Evolutionary conservation across 2,888 invertebrate species (phyloP), one percentile per base, ranked within the genome.

Genomic region (Elmis aenea): DNA sequence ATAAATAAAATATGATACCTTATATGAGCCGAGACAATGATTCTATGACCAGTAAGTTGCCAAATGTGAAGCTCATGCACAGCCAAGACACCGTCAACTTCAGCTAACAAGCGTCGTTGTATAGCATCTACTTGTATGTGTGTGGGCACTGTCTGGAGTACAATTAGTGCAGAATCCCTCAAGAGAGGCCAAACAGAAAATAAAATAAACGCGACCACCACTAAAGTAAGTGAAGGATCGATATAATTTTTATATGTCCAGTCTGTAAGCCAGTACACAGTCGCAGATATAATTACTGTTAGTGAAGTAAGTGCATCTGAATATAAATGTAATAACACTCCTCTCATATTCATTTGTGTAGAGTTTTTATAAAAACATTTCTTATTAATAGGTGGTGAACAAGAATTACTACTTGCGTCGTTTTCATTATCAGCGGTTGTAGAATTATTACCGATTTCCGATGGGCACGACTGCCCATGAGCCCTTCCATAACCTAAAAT

Each of bases 31-130:
- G 95, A 94, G 31, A 96, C 96, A 51, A 97, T 95, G 50, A 96
- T 95, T 50, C 94, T 79, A 68, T 94, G 93, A 0, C 95, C 95
- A 20, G 95, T 91, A 53, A 97, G 72, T 71, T 96, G 96, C 97
- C 97, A 97, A 5, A 97, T 91, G 65, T 97, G 96, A 64, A 97
- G 94, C 69, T 97, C 96, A 61, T 97, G 96, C 1, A 97, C 93
- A 0, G 93, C 95, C 33, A 94, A 67, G 12, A 96, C 92, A 0
- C 96, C 96, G 57, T 94, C 92, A 13, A 96, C 88, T 60, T 90
- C 89, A 58, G 86, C 84, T 42, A 93, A 66, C 25, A 96, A 71
- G 45, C 91, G 81, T 55, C 86, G 79, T 64, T 93, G 87, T 57
- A 95, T 90, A 30, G 87, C 90, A 64, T 93, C 92, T 50, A 92